Evolutionary conservation across 1,140 invertebrate species (phyloP).

Genomic region (Magallana angulata): DNA sequence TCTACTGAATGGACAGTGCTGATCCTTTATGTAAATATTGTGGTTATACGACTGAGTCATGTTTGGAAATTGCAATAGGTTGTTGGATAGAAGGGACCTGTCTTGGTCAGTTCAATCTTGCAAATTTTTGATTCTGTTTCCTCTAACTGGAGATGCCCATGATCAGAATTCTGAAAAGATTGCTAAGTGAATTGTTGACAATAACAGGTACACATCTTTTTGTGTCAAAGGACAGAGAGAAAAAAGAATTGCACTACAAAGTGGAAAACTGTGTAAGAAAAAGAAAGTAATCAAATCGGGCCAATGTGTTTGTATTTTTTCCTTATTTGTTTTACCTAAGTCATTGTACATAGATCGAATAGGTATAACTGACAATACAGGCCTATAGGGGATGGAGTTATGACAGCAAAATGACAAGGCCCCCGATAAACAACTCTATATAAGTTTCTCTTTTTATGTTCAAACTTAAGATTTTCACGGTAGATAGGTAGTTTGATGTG

Average conservation of each 20-base stretch:
- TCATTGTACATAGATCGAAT: not conserved
- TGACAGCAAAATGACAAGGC: not conserved
- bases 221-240: too few relatives aligned
- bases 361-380: not conserved
- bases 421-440: not conserved
- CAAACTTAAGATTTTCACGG: not conserved
- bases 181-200: too few relatives aligned
- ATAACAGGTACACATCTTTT: too few relatives aligned
- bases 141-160: too few relatives aligned
- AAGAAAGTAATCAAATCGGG: not conserved
- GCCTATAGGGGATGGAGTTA: not conserved
- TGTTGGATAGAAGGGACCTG: not conserved
- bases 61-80: constrained; percentile 26
- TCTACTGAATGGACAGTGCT: not conserved
- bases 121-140: too few relatives aligned
- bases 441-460: constrained; percentile 12
- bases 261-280: not conserved
- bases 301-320: not conserved
- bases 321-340: not conserved
- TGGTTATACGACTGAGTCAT: not conserved
- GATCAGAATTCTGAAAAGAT: too few relatives aligned
- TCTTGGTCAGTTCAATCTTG: not conserved
- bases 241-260: not conserved
- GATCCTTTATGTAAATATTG: constrained; percentile 26
- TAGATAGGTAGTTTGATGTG: constrained; percentile 17